Base-by-base conservation (phyloP, 2,113 vertebrate genomes). In the Triplophysa rosa region DNA sequence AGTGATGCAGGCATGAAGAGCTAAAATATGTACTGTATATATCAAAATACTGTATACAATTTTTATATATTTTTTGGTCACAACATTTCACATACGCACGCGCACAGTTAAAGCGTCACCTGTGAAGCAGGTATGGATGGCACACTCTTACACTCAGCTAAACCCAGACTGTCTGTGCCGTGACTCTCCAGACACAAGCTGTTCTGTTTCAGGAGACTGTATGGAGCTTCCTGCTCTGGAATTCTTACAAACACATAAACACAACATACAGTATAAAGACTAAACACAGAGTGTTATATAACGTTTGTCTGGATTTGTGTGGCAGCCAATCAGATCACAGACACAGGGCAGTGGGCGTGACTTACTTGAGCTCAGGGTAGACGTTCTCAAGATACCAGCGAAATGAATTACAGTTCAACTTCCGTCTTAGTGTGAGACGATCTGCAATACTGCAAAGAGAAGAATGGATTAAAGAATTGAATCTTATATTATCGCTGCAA, bases 361-460 rank as follows among this genome's bases (percentile, higher is more conserved):
- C 95, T 94, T 89, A 99, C 98, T 94, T 97, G 86, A 99, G 96
- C 86, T 99, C 98, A 0, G 97, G 97, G 75, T 99, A 99, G 77
- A 99, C 94, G 1, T 96, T 98, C 90, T 98, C 96, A 89, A 99
- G 93, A 87, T 98, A 99, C 98, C 98, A 99, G 74, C 94, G 95
- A 91, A 99, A 99, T 45, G 98, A 94, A 88, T 97, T 97, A 91
- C 98, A 99, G 89, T 95, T 96, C 89, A 99, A 80, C 80, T 95
- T 97, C 87, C 93, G 93, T n/a, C 96, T 90, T 69, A 96, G 93
- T 1, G 96, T 93, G 75, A 96, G 78, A 10, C 97, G 92, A 0
- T 97, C 95, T 49, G 95, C 86, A 69, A 99, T 93, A 84, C 98
- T 99, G 82, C 66, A 86, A 11, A 56, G 19, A 74, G 37, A 73